These are phyloP conservation scores for Aeoliscus strigatus DNA, from an alignment of 2,797 vertebrate genomes.

Conservation along the genomic window DNA sequence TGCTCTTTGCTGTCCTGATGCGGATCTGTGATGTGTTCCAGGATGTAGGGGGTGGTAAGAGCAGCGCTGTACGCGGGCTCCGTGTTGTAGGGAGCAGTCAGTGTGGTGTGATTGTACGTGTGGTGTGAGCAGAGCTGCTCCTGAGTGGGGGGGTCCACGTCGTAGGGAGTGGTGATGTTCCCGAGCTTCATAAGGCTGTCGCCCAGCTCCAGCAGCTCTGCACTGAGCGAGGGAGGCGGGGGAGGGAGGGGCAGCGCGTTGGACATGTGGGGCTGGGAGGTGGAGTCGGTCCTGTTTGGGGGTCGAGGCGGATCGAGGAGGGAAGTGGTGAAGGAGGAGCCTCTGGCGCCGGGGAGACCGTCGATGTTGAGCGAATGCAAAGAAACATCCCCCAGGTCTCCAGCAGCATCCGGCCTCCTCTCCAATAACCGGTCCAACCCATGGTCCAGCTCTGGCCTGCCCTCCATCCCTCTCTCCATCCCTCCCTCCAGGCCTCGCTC, in stretches of 20 bases:
- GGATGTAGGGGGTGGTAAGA: slow-evolving; percentile 21
- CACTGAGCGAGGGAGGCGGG: slow-evolving; percentile 86
- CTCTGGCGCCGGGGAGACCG: slow-evolving; percentile 84
- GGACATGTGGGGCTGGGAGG: slow-evolving; percentile 37
- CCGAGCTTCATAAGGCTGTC: slow-evolving; percentile 91
- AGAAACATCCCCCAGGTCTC: slow-evolving; percentile 53
- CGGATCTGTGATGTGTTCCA: slow-evolving; percentile 51
- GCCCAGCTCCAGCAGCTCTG: slow-evolving; percentile 91
- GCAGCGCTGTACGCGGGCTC: slow-evolving; percentile 38
- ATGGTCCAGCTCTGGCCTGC: slow-evolving; percentile 35
- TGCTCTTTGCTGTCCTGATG: slow-evolving; percentile 40
- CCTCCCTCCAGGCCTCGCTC: slow-evolving; percentile 53
- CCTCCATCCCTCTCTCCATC: slow-evolving; percentile 23
- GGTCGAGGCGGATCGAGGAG: slow-evolving; percentile 81
- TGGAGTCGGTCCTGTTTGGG: slow-evolving; percentile 75
- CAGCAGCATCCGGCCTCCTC: slow-evolving; percentile 47
- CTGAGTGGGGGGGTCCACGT: slow-evolving; percentile 54
- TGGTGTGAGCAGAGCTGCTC: slow-evolving; percentile 51
- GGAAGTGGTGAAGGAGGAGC: slow-evolving; percentile 80
- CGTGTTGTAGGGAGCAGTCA: slow-evolving; percentile 32
- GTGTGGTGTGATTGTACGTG: slow-evolving; percentile 41
- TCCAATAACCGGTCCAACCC: slow-evolving; percentile 43
- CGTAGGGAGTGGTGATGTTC: slow-evolving; percentile 70
- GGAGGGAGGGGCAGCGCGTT: slow-evolving; percentile 64
- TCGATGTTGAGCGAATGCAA: slow-evolving; percentile 83